Base-by-base conservation (phyloP, 2,888 invertebrate genomes). In the Hyalella azteca region DNA sequence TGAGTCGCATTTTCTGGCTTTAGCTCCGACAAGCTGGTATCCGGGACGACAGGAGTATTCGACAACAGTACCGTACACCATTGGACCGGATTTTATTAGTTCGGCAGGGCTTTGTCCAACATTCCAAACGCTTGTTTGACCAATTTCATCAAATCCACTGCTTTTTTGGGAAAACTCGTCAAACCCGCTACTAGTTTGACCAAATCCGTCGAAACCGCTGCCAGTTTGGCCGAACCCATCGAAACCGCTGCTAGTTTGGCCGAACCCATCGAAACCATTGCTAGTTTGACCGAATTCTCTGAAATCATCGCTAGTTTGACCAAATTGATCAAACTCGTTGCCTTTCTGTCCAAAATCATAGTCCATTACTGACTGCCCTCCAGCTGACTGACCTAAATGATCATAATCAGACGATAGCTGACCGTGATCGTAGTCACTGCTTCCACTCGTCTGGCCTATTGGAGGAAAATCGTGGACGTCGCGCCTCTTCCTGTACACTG, bases 11-110 rank as follows among this genome's bases (percentile, higher is more conserved):
- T 41, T 73, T 19, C 79, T 79, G 29, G 19, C 54, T 36, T 40
- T 60, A 26, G 75, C 75, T 45, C 84, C 84, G 19, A 84, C 41
- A 5, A 84, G 79, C 59, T 79, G 82, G 39, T 73, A 81, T 22
- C 84, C 84, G 15, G 79, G 82, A 9, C 77, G 78, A 76, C 84
- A 84, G 32, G 79, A 73, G 78, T 82, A 84, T 36, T 81, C 82
- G 22, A 82, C 60, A 45, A 48, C 77, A 29, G 79, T 73, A 36
- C 79, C 77, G 78, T 78, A 84, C 5, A 76, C 26, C 26, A 79
- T 77, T 13, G 79, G 45, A 39, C 15, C 66, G 19, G 26, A 3
- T 22, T 26, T 36, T 19, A 73, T 45, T 19, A 73, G 11, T 3
- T 15, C 22, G 15, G 48, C 48, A 41, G 73, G 79, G 7, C 19